Percentiles rank a stretch among this genome's conserved stretches.
Conservation (phyloP, 2,797 vertebrate genomes). For the Falco peregrinus region DNA sequence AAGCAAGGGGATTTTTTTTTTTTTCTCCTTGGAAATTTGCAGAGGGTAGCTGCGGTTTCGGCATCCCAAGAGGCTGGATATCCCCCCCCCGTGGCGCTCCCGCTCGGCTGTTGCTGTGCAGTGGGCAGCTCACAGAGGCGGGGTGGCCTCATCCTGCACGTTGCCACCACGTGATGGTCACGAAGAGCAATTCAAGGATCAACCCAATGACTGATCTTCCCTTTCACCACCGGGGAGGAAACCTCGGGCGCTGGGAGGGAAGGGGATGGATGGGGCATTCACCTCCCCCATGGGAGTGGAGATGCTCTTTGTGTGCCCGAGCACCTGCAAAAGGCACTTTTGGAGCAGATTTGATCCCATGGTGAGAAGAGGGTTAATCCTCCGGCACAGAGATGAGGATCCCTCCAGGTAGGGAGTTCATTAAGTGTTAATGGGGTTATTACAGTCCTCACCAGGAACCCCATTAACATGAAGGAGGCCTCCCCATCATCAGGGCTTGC, state of each 20-base stretch:
- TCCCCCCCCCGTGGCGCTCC: rapidly evolving
- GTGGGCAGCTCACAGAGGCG: background rate
- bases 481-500: too few species aligned
- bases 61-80: rapidly evolving
- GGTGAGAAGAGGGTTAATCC: background rate
- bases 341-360: background rate
- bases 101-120: background rate
- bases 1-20: background rate
- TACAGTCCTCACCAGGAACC: background rate
- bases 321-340: background rate
- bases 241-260: rapidly evolving
- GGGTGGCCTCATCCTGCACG: background rate
- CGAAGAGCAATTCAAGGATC: rapidly evolving
- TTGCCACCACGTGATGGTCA: rapidly evolving
- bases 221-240: rapidly evolving
- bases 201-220: rapidly evolving
- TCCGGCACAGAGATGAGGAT: rapidly evolving
- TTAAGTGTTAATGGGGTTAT: background rate
- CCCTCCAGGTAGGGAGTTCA: background rate
- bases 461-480: background rate
- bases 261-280: background rate
- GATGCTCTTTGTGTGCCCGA: background rate
- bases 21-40: too few species aligned
- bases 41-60: rapidly evolving
- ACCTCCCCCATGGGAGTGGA: rapidly evolving